phyloP scores from a whole-genome alignment of 2,888 invertebrate species.

The Tanypteryx hageni region DNA sequence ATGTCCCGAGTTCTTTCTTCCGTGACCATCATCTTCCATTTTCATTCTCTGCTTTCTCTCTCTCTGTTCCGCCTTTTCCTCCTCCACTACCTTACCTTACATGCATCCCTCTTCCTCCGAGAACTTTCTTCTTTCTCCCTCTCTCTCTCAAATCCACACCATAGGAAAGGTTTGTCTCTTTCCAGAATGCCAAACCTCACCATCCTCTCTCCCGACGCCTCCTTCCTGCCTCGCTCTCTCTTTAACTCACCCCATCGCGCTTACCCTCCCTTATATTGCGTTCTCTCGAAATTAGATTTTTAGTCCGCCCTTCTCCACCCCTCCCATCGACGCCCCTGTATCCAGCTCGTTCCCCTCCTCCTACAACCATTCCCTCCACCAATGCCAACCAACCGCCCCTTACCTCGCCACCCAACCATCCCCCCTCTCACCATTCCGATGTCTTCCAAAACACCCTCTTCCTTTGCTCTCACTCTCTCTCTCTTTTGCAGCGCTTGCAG shows the following conservation, averaged over 20 bases:
- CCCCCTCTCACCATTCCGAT: constrained; percentile 12
- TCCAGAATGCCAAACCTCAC: background rate
- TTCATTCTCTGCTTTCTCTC: background rate
- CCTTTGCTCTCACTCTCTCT: background rate
- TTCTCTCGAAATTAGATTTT: constrained; percentile 61
- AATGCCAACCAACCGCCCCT: background rate
- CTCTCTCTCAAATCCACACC: constrained; percentile 33
- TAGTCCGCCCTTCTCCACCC: constrained; percentile 11
- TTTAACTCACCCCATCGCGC: background rate
- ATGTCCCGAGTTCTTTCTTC: background rate
- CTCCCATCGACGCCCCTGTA: constrained; percentile 14
- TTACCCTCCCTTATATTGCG: constrained; percentile 55
- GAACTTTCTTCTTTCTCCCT: background rate
- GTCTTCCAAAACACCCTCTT: constrained; percentile 37
- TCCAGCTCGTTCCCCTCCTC: background rate
- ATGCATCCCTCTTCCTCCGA: background rate
- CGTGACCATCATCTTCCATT: background rate
- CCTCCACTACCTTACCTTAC: background rate
- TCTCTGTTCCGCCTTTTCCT: background rate
- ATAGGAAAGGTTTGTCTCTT: constrained; percentile 42
- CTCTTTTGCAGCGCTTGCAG: background rate
- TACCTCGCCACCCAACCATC: background rate
- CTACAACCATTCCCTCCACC: background rate
- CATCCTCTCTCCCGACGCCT: background rate
- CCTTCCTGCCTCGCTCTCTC: background rate